Evolutionary conservation across 2,113 vertebrate species (phyloP), one percentile per base, ranked within the genome.

Genomic region (Campylomormyrus tamandua): DNA sequence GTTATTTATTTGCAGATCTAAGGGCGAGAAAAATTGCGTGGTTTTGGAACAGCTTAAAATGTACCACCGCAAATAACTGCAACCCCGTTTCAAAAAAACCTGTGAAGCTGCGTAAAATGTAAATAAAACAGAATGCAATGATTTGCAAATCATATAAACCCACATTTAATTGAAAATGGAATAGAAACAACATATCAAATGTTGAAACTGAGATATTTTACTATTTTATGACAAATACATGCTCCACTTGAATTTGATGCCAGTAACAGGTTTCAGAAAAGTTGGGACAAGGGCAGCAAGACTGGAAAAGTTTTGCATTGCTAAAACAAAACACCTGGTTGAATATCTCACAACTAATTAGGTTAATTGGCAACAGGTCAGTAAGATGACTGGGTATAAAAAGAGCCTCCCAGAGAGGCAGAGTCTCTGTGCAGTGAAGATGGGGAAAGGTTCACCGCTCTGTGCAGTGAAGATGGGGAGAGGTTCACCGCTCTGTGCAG

Each of bases 31-130:
- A 83, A 80, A 53, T 35, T 42, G 49, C 66, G 24, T 39, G 49
- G 90, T 24, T 87, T 90, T 90, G 62, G 85, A 90, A 87, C 48
- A 42, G 15, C 39, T 53, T 90, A 39, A 39, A 89, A 49, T 31
- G 31, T 49, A 83, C 50, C 48, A 90, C 85, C 66, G 86, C 86
- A 90, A 88, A 90, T 52, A 27, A 42, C 56, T 35, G 19, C 3
- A 31, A 70, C 62, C 62, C 27, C 9, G 53, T 56, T 56, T 56
- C 53, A 19, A 56, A 24, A 70, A 27, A 70, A 70, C 27, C 0
- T 27, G 62, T 27, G 10, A 13, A 10, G n/a, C 62, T 70, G 10
- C 10, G 62, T 70, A 70, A 70, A 70, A 70, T 70, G 62, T 70
- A 70, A 70, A 70, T 70, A 70, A 70, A 70, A 70, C 56, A n/a